Conservation (phyloP, 2,888 invertebrate species). For the Latrodectus elegans region DNA sequence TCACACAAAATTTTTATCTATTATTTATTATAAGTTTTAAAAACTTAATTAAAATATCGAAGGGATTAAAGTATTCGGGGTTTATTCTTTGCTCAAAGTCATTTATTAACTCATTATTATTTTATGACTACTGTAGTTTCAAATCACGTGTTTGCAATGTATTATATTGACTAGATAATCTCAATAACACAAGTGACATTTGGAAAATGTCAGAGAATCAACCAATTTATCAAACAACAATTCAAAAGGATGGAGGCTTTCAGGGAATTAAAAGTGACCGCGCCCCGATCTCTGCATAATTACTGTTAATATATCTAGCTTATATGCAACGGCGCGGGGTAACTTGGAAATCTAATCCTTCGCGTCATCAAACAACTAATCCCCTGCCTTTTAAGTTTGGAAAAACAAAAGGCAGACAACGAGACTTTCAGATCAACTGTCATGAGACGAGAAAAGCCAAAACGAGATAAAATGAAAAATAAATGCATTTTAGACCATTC, state of each 20-base stretch:
- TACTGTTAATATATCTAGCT: slow-evolving; percentile 52
- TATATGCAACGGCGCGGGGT: slow-evolving; percentile 8
- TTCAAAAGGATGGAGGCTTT: background rate
- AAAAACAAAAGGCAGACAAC: background rate
- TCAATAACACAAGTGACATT: slow-evolving; percentile 13
- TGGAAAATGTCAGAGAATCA: slow-evolving; percentile 10
- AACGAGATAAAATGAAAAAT: slow-evolving; percentile 32
- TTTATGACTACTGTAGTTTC: no score
- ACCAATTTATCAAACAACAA: slow-evolving; percentile 30
- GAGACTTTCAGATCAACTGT: slow-evolving; percentile 41
- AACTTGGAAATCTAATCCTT: background rate
- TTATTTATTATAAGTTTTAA: no score
- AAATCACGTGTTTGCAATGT: no score
- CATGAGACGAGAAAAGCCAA: slow-evolving; percentile 19
- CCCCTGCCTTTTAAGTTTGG: background rate
- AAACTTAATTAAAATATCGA: no score
- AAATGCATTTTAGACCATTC: slow-evolving; percentile 15
- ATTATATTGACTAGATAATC: background rate
- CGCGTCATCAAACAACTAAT: background rate
- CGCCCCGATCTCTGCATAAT: slow-evolving; percentile 47
- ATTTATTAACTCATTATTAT: no score
- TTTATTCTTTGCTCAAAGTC: no score
- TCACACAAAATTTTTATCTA: no score
- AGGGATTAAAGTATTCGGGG: no score
- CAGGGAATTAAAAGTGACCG: slow-evolving; percentile 42